Evolutionary conservation across 2,113 vertebrate genomes (phyloP).

Genomic region (Epinephelus lanceolatus): DNA sequence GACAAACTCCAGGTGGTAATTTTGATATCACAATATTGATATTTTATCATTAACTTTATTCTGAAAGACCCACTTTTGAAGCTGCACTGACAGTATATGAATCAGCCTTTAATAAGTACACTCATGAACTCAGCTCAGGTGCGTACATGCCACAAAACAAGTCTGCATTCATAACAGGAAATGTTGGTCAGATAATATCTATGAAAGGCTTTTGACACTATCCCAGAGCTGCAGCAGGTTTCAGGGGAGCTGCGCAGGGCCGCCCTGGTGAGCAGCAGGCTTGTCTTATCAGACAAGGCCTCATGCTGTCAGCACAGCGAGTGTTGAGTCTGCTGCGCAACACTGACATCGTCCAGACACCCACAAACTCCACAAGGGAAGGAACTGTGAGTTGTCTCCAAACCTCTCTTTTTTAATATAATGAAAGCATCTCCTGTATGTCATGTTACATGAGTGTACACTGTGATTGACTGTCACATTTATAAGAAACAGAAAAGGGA

Average conservation of each 20-base stretch:
- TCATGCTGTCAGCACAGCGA: conserved; percentile 80
- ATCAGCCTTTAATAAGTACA: not conserved
- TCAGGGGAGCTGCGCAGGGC: conserved; percentile 69
- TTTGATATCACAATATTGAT: not conserved
- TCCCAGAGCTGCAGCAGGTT: conserved; percentile 78
- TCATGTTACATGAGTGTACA: conserved; percentile 6
- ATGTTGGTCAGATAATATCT: conserved; percentile 56
- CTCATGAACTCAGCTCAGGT: not conserved
- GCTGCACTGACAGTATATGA: not conserved
- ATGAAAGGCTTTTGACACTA: conserved; percentile 1
- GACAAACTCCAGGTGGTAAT: not conserved
- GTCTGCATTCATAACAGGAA: conserved; percentile 26
- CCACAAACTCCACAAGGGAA: conserved; percentile 41
- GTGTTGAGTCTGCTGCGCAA: conserved; percentile 80
- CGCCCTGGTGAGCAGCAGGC: conserved; percentile 77
- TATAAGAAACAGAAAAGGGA: not conserved
- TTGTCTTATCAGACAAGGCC: conserved; percentile 83
- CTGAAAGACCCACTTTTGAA: not conserved
- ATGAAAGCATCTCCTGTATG: conserved; percentile 25
- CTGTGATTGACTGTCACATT: conserved; percentile 4
- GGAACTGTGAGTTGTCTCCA: conserved; percentile 28
- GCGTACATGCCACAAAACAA: conserved; percentile 16
- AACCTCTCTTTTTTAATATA: conserved; percentile 7
- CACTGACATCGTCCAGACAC: conserved; percentile 64
- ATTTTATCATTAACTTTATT: not conserved